Evolutionary conservation across 2,797 vertebrate genomes (phyloP).

Genomic region (Sandelia bainsii): DNA sequence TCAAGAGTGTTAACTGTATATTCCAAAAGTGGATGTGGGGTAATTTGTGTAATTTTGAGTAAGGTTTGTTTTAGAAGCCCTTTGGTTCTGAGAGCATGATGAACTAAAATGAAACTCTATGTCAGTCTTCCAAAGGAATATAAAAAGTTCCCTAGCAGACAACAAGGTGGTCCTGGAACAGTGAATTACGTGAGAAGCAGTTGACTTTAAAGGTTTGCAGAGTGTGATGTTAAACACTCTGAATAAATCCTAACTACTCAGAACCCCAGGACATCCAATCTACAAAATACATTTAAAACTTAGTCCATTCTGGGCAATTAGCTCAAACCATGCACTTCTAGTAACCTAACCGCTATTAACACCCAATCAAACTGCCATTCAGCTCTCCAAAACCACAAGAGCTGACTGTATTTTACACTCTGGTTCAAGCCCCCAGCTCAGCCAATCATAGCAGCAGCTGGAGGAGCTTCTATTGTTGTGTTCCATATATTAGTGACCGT

Average conservation of each 20-base stretch:
- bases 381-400: conserved; percentile 28
- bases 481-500: conserved; percentile 79
- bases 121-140: too few species aligned
- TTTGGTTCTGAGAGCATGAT: too few species aligned
- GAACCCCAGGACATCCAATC: background rate
- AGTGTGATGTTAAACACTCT: background rate
- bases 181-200: background rate
- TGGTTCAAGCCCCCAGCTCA: conserved; percentile 37
- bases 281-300: conserved; percentile 14
- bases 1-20: too few species aligned
- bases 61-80: too few species aligned
- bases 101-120: background rate
- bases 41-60: too few species aligned
- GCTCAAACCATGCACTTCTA: conserved; percentile 4
- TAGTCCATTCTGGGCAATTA: conserved; percentile 3
- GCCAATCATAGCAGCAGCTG: conserved; percentile 42
- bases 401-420: conserved; percentile 50
- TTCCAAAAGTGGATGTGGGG: too few species aligned
- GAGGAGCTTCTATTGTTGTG: conserved; percentile 60
- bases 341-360: conserved; percentile 25
- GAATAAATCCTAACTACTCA: background rate
- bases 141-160: too few species aligned
- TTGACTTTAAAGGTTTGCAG: background rate
- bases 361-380: conserved; percentile 41
- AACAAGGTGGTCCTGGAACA: background rate